Evolutionary conservation across 2,113 vertebrate species (phyloP), one percentile per base, ranked within the genome.

Genomic region (Arizona elegans): DNA sequence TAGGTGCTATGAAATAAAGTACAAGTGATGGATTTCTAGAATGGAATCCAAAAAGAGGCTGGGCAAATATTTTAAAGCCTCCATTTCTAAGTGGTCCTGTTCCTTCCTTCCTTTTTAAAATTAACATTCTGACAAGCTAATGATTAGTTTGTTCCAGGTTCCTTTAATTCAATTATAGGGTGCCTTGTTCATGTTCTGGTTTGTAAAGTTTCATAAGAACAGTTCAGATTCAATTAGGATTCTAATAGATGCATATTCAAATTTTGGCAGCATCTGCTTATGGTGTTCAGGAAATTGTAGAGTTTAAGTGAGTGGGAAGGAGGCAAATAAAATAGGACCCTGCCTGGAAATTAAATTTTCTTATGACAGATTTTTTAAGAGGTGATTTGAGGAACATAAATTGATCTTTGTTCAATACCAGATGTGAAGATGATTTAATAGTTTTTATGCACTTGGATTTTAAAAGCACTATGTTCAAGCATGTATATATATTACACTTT

Each of bases 161-260:
- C 93, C 96, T 96, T 91, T 97, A 97, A 97, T 96, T 96, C 96
- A 97, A 97, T 97, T 96, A 97, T 95, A 97, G 97, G 94, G 90
- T 97, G 90, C 95, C 95, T 97, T 98, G 94, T 96, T 98, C 93
- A 6, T 96, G 91, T 97, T 97, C 96, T 3, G 89, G 93, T 97
- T 97, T 94, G 96, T 95, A 95, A 90, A 97, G 94, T 95, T 1
- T 15, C 96, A 95, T 94, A 96, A 95, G 95, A 97, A 94, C 94
- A 96, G 94, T 62, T 94, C 58, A 26, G 96, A 97, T 97, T 98
- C 96, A 97, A 97, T 98, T 97, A 97, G 93, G 94, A 96, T 93
- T 92, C 94, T 97, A 97, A 95, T 95, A 94, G 95, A 95, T 89
- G 97, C 94, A 56, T 97, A 96, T 97, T 96, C 93, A 96, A 94